A percentile compares a stretch with the other conserved stretches of the same genome.
Conservation (phyloP, 2,113 vertebrate species). For the Candoia aspera region DNA sequence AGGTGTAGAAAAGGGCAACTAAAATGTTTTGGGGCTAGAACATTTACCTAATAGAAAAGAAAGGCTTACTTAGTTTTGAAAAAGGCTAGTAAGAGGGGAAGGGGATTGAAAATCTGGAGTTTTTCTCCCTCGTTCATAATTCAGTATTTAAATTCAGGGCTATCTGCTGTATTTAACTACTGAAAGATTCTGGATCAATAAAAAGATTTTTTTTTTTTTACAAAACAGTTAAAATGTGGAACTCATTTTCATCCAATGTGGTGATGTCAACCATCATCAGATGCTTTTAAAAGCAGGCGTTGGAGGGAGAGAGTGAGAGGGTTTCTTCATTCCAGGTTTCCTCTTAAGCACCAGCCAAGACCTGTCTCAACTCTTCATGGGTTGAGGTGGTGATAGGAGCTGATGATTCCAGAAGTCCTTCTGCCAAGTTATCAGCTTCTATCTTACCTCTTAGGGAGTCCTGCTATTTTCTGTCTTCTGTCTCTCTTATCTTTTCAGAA, state of each 20-base stretch:
- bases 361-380: neutral
- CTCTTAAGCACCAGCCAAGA: neutral
- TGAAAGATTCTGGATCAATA: neutral
- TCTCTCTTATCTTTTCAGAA: neutral
- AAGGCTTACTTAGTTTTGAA: neutral
- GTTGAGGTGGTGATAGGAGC: neutral
- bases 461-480: neutral
- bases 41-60: neutral
- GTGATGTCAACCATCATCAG: neutral
- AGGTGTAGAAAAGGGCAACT: neutral
- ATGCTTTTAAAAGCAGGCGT: neutral
- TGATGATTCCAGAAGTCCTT: neutral
- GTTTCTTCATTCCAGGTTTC: neutral
- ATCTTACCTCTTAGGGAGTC: neutral
- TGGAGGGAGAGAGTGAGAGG: neutral
- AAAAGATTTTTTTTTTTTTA: neutral
- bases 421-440: neutral
- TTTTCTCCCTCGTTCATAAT: neutral
- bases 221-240: neutral
- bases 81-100: neutral
- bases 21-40: neutral
- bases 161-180: neutral
- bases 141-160: neutral
- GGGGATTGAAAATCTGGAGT: neutral
- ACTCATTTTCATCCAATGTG: neutral